Conservation (phyloP, 1,140 invertebrate genomes). For the Geopemphigus sp. region DNA sequence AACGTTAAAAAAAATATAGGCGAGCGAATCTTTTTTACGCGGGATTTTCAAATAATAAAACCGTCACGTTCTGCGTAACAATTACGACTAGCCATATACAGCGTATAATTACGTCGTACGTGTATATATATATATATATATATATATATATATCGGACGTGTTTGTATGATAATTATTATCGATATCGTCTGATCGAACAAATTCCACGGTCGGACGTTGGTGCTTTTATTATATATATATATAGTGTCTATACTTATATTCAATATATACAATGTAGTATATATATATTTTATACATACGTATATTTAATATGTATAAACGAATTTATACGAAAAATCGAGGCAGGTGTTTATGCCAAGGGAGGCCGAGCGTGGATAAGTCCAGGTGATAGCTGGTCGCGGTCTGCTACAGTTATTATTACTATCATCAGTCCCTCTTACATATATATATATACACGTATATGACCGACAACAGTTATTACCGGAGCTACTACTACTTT, state of each 20-base stretch:
- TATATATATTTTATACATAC: neutral
- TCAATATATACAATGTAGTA: too few species aligned
- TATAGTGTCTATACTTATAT: neutral
- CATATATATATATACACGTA: too few species aligned
- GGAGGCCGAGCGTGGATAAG: neutral
- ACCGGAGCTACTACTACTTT: neutral
- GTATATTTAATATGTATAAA: too few species aligned
- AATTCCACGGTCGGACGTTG: neutral
- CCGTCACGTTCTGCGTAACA: neutral
- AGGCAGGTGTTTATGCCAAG: conserved; percentile 10
- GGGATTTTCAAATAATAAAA: neutral
- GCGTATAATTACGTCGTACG: too few species aligned
- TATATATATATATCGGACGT: too few species aligned
- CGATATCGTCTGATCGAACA: conserved; percentile 3
- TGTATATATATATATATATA: too few species aligned
- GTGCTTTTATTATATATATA: conserved; percentile 2
- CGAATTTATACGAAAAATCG: conserved; percentile 20
- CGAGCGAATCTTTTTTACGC: neutral
- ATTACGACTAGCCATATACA: neutral
- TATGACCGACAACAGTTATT: conserved; percentile 7
- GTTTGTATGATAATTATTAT: conserved; percentile 16
- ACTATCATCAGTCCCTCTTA: neutral
- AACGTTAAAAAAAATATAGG: neutral
- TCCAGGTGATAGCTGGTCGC: conserved; percentile 20
- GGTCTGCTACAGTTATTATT: conserved; percentile 29